phyloP scores from a whole-genome alignment of 2,113 vertebrate genomes.

The Puntigrus tetrazona region DNA sequence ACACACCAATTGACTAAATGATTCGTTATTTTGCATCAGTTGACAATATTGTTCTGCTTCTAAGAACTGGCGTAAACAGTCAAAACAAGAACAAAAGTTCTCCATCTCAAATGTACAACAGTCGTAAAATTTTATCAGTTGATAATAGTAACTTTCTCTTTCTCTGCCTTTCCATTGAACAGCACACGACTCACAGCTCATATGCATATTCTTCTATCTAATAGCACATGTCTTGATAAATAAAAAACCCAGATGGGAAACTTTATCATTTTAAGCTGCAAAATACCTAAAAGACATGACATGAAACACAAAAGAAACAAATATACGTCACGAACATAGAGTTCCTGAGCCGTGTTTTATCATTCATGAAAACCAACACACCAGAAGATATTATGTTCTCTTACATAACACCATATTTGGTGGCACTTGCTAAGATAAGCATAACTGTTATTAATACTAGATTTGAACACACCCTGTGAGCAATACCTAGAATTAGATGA shows the following conservation, averaged over 20 bases:
- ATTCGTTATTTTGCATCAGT: neutral
- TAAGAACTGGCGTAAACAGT: neutral
- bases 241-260: constrained; percentile 17
- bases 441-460: neutral
- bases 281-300: neutral
- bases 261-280: neutral
- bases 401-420: constrained; percentile 39
- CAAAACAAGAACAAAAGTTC: neutral
- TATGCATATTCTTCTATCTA: neutral
- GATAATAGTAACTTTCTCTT: neutral
- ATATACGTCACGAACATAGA: neutral
- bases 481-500: neutral
- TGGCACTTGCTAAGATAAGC: neutral
- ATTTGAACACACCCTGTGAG: neutral
- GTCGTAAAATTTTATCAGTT: neutral
- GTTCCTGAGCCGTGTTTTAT: constrained; percentile 19
- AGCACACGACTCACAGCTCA: neutral
- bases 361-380: constrained; percentile 37
- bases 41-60: neutral
- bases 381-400: constrained; percentile 54
- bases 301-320: neutral
- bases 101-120: neutral
- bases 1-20: neutral
- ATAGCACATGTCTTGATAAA: neutral
- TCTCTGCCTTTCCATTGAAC: neutral